Percentiles rank a stretch among this genome's conserved stretches.
phyloP scores from a whole-genome alignment of 2,888 invertebrate genomes.

The Noctuana brunneofusca region DNA sequence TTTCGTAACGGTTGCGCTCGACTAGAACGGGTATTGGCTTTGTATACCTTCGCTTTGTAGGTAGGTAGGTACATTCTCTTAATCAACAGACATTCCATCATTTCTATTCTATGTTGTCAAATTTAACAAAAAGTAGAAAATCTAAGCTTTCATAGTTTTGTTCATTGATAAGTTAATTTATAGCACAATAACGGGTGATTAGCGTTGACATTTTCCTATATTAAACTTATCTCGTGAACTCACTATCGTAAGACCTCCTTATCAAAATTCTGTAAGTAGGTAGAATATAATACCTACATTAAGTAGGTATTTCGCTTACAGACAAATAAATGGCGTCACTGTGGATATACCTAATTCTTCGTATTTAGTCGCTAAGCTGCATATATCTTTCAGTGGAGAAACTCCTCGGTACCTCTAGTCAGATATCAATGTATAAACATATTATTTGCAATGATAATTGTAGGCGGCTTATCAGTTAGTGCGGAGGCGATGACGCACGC shows the following conservation, averaged over 20 bases:
- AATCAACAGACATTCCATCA: constrained; percentile 26
- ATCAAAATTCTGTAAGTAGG: constrained; percentile 59
- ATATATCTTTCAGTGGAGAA: constrained; percentile 62
- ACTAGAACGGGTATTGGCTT: constrained; percentile 79
- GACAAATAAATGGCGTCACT: constrained; percentile 62
- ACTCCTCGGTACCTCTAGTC: constrained; percentile 58
- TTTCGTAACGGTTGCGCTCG: constrained; percentile 80
- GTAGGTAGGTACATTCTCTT: constrained; percentile 62
- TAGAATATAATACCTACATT: constrained; percentile 30
- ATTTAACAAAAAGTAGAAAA: neutral
- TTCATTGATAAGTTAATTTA: constrained; percentile 2
- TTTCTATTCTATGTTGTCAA: constrained; percentile 23
- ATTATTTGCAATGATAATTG: constrained; percentile 82
- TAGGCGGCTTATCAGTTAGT: constrained; percentile 73
- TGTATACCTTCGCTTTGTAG: constrained; percentile 61
- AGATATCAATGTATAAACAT: constrained; percentile 69
- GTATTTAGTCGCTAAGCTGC: constrained; percentile 53
- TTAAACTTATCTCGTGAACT: constrained; percentile 76
- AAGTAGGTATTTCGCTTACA: constrained; percentile 47
- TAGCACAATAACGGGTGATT: constrained; percentile 7
- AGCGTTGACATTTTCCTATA: constrained; percentile 68
- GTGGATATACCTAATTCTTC: constrained; percentile 53
- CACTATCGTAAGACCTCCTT: constrained; percentile 74
- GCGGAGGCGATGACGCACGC: constrained; percentile 80
- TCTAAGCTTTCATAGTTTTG: neutral